Percentiles rank a stretch among this genome's conserved stretches.
Conservation (phyloP, 2,113 vertebrate genomes). For the Psilopsiagon aymara region DNA sequence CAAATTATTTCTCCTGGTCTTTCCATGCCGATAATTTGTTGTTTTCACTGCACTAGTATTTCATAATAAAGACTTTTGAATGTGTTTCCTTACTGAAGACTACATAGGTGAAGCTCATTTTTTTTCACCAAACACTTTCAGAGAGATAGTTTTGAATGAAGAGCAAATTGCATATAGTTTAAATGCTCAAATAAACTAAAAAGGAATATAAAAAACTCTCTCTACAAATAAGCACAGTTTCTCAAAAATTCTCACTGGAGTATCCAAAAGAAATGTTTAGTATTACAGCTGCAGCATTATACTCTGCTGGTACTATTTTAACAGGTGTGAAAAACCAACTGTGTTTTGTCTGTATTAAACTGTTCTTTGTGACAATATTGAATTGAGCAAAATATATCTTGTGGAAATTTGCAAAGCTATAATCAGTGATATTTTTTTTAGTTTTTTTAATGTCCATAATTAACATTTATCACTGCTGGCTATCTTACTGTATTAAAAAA, state of each 20-base stretch:
- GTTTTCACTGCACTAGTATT: background rate
- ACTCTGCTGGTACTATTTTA: background rate
- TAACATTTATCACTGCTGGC: background rate
- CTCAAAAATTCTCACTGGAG: background rate
- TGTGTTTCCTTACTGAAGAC: background rate
- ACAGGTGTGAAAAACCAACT: background rate
- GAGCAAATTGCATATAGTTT: accelerated
- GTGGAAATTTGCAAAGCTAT: background rate
- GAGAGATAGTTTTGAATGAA: background rate
- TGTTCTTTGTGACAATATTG: background rate
- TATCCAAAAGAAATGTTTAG: background rate
- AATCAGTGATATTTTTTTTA: background rate
- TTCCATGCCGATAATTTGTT: background rate
- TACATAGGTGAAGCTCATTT: background rate
- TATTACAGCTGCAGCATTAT: background rate
- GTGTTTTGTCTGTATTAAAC: background rate
- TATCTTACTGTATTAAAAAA: background rate
- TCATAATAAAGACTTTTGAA: background rate
- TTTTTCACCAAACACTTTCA: background rate
- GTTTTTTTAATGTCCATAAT: background rate
- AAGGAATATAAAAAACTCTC: background rate
- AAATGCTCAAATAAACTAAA: background rate
- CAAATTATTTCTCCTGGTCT: background rate
- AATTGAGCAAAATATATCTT: background rate
- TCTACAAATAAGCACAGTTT: background rate